Conservation (phyloP, 2,797 vertebrate species). For the Phyllotis vaccarum region DNA sequence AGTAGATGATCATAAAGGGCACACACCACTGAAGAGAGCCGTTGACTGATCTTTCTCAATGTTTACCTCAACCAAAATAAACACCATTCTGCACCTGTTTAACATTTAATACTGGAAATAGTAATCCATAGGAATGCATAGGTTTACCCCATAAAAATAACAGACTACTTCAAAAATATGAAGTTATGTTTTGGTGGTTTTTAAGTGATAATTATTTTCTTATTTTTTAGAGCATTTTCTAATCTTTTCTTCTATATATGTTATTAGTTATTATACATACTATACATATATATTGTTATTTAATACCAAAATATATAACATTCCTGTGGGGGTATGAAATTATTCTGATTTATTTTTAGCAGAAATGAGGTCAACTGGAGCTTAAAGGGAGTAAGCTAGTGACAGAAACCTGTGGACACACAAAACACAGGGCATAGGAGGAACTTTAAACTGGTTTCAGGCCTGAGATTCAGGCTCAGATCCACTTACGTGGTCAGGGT, state of each 20-base stretch:
- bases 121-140: neutral
- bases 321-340: neutral
- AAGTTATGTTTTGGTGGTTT: neutral
- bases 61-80: neutral
- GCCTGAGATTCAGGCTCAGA: neutral
- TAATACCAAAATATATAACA: neutral
- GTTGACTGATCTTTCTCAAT: neutral
- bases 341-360: neutral
- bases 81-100: neutral
- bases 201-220: neutral
- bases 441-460: neutral
- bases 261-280: no score
- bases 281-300: neutral
- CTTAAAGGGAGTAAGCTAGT: neutral
- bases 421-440: neutral
- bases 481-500: neutral
- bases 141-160: neutral
- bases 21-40: neutral
- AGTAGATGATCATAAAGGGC: neutral
- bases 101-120: neutral
- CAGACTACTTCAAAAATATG: neutral
- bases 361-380: neutral
- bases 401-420: rapidly evolving
- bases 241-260: no score
- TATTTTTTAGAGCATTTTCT: conserved; percentile 1